phyloP scores from a whole-genome alignment of 2,888 invertebrate genomes.

The Notodonta dromedarius region DNA sequence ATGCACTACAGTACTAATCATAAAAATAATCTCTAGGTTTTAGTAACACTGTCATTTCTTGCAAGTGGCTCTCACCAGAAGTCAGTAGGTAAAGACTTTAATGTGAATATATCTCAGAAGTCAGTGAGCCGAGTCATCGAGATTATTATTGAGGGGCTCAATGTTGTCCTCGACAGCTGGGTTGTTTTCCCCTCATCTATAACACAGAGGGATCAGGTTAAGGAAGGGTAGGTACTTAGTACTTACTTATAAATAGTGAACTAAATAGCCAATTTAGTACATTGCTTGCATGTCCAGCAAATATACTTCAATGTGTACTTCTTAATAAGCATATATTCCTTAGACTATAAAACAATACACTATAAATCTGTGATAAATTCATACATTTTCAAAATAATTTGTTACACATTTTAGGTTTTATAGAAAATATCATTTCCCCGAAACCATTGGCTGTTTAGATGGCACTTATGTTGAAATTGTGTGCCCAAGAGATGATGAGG shows the following conservation, averaged over 20 bases:
- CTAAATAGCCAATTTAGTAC: too few relatives aligned
- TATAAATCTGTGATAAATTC: too few relatives aligned
- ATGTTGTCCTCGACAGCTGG: conserved; percentile 54
- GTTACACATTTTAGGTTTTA: conserved; percentile 50
- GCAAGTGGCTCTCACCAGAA: conserved; percentile 63
- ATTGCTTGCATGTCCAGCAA: too few relatives aligned
- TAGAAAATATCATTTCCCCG: conserved; percentile 64
- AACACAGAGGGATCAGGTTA: conserved; percentile 52
- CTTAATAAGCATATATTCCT: too few relatives aligned
- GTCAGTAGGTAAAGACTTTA: conserved; percentile 59
- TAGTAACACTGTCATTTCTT: conserved; percentile 60
- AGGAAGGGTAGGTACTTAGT: conserved; percentile 51
- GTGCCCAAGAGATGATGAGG: conserved; percentile 64
- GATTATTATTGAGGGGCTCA: conserved; percentile 59
- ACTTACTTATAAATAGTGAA: too few relatives aligned
- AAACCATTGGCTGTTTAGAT: conserved; percentile 62
- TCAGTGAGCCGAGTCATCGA: conserved; percentile 62
- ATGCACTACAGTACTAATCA: too few relatives aligned
- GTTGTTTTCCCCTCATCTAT: conserved; percentile 52
- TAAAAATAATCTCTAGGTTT: conserved; percentile 36
- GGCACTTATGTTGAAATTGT: conserved; percentile 62
- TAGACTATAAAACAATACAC: too few relatives aligned
- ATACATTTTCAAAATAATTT: not conserved
- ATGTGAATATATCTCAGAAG: conserved; percentile 61
- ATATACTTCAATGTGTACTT: too few relatives aligned